These are phyloP conservation scores for Erinaceus europaeus DNA, from an alignment of 2,113 vertebrate species.

Conservation along the genomic window DNA sequence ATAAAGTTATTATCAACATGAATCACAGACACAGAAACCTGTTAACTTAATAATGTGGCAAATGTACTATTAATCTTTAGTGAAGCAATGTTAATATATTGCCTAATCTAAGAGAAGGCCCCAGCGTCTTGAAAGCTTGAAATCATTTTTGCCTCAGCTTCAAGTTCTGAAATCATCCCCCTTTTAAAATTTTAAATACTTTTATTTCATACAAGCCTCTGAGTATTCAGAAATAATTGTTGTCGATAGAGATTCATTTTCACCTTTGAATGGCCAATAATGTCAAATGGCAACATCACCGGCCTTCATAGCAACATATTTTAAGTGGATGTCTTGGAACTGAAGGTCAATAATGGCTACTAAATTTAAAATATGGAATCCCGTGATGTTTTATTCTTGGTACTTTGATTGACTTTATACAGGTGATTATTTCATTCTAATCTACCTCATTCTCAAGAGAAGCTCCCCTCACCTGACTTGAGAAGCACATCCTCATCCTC, in stretches of 20 bases:
- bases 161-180: conserved; percentile 62
- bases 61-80: conserved; percentile 73
- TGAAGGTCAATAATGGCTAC: conserved; percentile 63
- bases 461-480: not conserved
- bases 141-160: conserved; percentile 63
- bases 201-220: conserved; percentile 56
- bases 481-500: not conserved
- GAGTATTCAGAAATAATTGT: conserved; percentile 50
- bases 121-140: conserved; percentile 69
- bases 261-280: conserved; percentile 64
- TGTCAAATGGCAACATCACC: not conserved
- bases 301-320: conserved; percentile 68
- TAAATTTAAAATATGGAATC: conserved; percentile 60
- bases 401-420: conserved; percentile 40
- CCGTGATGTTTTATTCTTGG: conserved; percentile 54
- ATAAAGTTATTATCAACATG: conserved; percentile 77
- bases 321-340: conserved; percentile 55
- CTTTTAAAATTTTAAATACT: conserved; percentile 67
- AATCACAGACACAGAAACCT: conserved; percentile 73
- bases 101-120: conserved; percentile 54
- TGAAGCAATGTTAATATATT: conserved; percentile 70
- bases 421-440: conserved; percentile 54
- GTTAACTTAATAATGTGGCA: conserved; percentile 74
- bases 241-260: conserved; percentile 57
- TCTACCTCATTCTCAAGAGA: not conserved